Evolutionary conservation across 2,888 invertebrate species (phyloP).

Genomic region (Lepidochrysops patricia): DNA sequence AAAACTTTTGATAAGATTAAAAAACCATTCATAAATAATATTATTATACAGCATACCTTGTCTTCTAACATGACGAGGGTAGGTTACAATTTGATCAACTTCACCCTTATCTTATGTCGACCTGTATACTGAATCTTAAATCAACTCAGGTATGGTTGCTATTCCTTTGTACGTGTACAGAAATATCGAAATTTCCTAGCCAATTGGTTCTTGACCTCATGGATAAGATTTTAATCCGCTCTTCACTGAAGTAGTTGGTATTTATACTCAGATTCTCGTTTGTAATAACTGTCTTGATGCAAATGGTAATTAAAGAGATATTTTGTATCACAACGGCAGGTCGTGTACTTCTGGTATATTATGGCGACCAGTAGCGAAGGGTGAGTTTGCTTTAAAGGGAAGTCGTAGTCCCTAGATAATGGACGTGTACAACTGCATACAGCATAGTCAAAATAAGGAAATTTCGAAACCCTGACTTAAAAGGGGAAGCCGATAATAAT

Average conservation of each 20-base stretch:
- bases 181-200: conserved; percentile 6
- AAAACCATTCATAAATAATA: too few species aligned
- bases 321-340: background rate
- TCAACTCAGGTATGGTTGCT: background rate
- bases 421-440: too few species aligned
- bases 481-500: too few species aligned
- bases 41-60: conserved; percentile 8
- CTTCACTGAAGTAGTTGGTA: background rate
- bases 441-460: too few species aligned
- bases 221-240: conserved; percentile 12
- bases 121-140: conserved; percentile 1
- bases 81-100: background rate
- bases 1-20: too few species aligned
- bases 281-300: background rate
- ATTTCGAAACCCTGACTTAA: too few species aligned
- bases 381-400: too few species aligned
- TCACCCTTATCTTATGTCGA: background rate
- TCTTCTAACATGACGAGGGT: conserved; percentile 3
- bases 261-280: background rate
- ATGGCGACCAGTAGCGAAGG: too few species aligned
- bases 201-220: conserved; percentile 10
- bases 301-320: background rate
- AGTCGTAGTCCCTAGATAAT: too few species aligned
- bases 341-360: background rate
- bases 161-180: background rate